Evolutionary conservation across 2,113 vertebrate genomes (phyloP), one percentile per base, ranked within the genome.

Genomic region (Hyaena hyaena): DNA sequence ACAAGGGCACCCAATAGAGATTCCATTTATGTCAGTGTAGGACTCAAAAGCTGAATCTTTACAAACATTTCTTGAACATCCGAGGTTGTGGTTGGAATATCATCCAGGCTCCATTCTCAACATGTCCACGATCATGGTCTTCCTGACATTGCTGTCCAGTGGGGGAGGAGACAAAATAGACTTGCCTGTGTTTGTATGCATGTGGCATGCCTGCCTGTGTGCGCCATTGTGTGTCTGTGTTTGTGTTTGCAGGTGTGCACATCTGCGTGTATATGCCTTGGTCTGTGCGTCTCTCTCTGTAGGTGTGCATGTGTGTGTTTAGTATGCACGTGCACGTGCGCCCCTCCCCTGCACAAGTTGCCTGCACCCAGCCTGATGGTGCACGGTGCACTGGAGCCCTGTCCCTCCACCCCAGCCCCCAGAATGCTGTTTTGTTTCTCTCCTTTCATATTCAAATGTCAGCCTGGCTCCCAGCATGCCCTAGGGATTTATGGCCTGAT

Each of bases 401-500:
- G 12, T 35, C 21, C 10, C 17, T 14, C 24, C 23, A 23, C 10
- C n/a, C 28, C 63, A 93, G 92, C 82, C 69, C 93, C 95, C 95
- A 96, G 90, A 85, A 91, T 26, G 81, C 86, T 45, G 87, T 48
- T 95, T 90, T 97, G 93, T 83, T 98, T 88, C 96, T 96, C 96
- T 63, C 81, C 97, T 98, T 98, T 98, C 98, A 98, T 98, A 98
- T 98, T 98, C 98, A 98, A 98, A 98, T 98, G 45, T 50, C n/a
- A 28, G 69, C 92, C 93, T 95, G 96, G 95, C 96, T 97, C 76
- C 39, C 28, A n/a, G 95, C 88, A 19, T 93, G 98, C 79, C 50
- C 55, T 71, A 88, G 96, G 96, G 97, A 98, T 74, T 26, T 92
- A 66, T 17, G 0, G 95, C 96, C 96, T 90, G 96, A 92, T 94